Base-by-base conservation (phyloP, 2,888 invertebrate species). In the Protophormia terraenovae region DNA sequence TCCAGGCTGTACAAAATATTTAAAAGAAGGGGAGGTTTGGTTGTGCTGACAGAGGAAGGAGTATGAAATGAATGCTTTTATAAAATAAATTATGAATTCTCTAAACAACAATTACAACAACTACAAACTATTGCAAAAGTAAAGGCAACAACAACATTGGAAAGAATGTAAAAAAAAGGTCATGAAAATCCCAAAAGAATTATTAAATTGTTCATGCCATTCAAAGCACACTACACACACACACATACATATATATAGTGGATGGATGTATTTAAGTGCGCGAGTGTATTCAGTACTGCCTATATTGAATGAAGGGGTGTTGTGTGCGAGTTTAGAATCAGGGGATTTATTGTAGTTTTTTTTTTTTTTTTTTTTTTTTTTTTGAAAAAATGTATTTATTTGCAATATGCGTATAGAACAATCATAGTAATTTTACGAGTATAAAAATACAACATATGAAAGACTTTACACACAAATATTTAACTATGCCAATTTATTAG, bases 131-230 rank as follows among this genome's bases (percentile, higher is more conserved):
- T 41, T 50, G 53, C 50, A 67, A 72, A 58, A 38, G 32, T 5
- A 64, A 66, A 41, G 24, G 58, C n/a, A 58, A 73, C 35, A 66
- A 22, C 47, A 29, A 41, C 24, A 66, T 10, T 27, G 32, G 60
- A 71, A 71, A 29, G 22, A 72, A 47, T 27, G n/a, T n/a, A n/a
- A 53, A 64, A 71, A 76, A 82, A 82, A 76, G 75, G 75, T 82
- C 64, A 55, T 45, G 64, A 71, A 81, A 84, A 50, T 71, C 82
- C 85, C 85, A 69, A 75, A 71, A 64, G 85, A 82, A 85, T 85
- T 85, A 81, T 82, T 82, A 82, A 82, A 82, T 85, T 78, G 41
- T 78, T 81, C 72, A 77, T 76, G 81, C 35, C 81, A 81, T 82
- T 78, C 81, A 81, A 71, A 24, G 55, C 62, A 50, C 22, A 29